phyloP scores from a whole-genome alignment of 2,113 vertebrate genomes.

The Chlamydotis undulata region DNA sequence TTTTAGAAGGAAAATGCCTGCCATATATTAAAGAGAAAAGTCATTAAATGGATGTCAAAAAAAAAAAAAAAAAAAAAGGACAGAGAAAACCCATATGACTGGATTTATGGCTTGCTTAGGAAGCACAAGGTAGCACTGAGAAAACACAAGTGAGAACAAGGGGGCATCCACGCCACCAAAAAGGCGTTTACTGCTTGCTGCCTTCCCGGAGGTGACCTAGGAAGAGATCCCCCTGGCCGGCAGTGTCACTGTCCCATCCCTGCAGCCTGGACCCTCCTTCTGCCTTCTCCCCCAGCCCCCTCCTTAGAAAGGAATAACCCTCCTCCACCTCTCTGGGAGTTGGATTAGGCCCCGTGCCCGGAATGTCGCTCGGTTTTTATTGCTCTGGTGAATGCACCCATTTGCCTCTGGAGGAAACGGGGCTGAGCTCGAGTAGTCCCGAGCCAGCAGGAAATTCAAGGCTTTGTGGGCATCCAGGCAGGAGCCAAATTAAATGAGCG shows the following conservation, averaged over 20 bases:
- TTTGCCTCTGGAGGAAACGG: slow-evolving; percentile 54
- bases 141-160: slow-evolving; percentile 40
- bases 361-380: not conserved
- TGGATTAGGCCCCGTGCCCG: slow-evolving; percentile 50
- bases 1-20: slow-evolving; percentile 63
- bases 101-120: slow-evolving; percentile 56
- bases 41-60: slow-evolving; percentile 57
- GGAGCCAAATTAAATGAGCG: slow-evolving; percentile 21
- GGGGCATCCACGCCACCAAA: not conserved
- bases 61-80: not conserved
- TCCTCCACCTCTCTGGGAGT: not conserved
- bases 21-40: slow-evolving; percentile 66
- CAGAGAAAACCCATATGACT: slow-evolving; percentile 61
- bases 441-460: slow-evolving; percentile 53
- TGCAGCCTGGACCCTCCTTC: not conserved
- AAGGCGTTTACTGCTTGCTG: not conserved
- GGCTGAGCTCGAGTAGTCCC: not conserved
- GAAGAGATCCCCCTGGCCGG: not conserved
- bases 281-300: not conserved
- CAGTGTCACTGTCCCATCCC: not conserved
- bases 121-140: slow-evolving; percentile 54
- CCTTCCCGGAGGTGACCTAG: not conserved
- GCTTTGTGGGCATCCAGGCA: slow-evolving; percentile 25
- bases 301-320: not conserved
- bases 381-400: slow-evolving; percentile 43